Evolutionary conservation across 1,140 invertebrate species (phyloP).

Genomic region (Phymorhynchus buccinoides): DNA sequence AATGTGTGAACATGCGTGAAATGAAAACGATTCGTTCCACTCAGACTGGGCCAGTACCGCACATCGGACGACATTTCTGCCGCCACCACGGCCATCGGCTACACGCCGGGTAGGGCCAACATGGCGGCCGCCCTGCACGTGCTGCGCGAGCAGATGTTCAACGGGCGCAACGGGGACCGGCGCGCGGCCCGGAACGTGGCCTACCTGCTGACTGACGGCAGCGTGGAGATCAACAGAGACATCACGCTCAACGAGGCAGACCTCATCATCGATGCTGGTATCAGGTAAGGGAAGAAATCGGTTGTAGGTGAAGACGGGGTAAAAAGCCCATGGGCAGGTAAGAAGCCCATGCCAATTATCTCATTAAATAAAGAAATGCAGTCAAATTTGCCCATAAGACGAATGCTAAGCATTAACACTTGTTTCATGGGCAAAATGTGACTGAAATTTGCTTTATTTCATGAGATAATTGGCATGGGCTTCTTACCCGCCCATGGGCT

Average conservation of each 20-base stretch:
- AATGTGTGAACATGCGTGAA: too few species aligned
- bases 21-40: too few species aligned
- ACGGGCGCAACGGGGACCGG: conserved; percentile 57
- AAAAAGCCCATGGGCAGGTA: too few species aligned
- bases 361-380: too few species aligned
- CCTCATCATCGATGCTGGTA: conserved; percentile 58
- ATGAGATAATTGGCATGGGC: too few species aligned
- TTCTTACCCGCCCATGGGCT: too few species aligned
- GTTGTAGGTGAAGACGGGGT: too few species aligned
- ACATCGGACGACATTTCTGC: conserved; percentile 53
- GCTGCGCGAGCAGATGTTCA: conserved; percentile 61
- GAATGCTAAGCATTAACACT: too few species aligned
- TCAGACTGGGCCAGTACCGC: conserved; percentile 26
- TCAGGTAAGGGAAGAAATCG: conserved; percentile 42
- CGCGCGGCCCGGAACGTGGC: conserved; percentile 60
- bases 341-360: too few species aligned
- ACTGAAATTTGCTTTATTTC: too few species aligned
- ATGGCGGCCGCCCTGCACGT: conserved; percentile 64
- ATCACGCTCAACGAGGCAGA: conserved; percentile 61
- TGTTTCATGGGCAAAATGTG: too few species aligned
- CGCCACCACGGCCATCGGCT: conserved; percentile 57
- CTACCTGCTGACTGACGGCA: conserved; percentile 65
- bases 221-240: conserved; percentile 56
- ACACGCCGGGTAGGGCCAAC: conserved; percentile 63
- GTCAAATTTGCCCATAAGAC: too few species aligned